phyloP scores from a whole-genome alignment of 2,888 invertebrate species.

The Aphodius granarius region DNA sequence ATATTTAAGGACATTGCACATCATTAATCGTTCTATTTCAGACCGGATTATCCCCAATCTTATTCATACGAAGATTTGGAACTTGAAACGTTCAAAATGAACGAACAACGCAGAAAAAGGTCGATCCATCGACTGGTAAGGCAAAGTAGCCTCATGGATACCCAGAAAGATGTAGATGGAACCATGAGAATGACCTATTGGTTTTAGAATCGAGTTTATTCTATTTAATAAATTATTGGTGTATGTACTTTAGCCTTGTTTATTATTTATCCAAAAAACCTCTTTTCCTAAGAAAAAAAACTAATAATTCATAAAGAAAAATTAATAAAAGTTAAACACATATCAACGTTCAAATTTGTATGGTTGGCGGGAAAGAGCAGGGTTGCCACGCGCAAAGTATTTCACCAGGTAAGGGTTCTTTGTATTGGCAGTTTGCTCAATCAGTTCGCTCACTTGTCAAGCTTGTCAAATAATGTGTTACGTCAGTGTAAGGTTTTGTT shows the following conservation, averaged over 20 bases:
- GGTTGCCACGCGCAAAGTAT: not conserved
- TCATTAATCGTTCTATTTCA: conserved; percentile 44
- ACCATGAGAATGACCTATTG: conserved; percentile 85
- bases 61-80: conserved; percentile 78
- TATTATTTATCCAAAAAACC: too few relatives aligned
- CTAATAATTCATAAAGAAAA: not conserved
- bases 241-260: too few relatives aligned
- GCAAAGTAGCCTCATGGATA: conserved; percentile 81
- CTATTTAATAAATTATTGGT: not conserved
- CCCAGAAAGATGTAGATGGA: conserved; percentile 77
- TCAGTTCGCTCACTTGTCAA: conserved; percentile 6
- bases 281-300: not conserved
- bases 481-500: conserved; percentile 27
- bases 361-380: not conserved
- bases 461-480: conserved; percentile 27
- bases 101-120: conserved; percentile 56
- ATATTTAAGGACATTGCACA: not conserved
- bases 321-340: not conserved
- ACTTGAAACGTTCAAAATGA: conserved; percentile 56
- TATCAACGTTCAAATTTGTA: not conserved
- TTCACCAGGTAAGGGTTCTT: not conserved
- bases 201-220: conserved; percentile 61
- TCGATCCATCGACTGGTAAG: conserved; percentile 73
- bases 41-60: conserved; percentile 56
- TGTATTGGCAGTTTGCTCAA: not conserved